A percentile compares a stretch with the other conserved stretches of the same genome.
phyloP scores from a whole-genome alignment of 2,797 vertebrate genomes.

The Enteromius mattozi region DNA sequence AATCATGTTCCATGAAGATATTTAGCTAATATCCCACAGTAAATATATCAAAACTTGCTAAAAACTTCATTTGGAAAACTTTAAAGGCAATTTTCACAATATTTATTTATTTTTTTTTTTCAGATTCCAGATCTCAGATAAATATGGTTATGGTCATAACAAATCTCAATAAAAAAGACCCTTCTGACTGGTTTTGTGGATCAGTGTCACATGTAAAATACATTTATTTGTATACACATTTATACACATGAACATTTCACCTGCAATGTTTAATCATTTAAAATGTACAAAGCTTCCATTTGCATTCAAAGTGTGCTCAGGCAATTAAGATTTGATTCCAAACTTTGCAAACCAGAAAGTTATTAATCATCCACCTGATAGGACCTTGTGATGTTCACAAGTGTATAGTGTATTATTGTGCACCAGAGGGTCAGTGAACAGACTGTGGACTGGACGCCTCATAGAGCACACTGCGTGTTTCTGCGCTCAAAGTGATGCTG shows the following conservation, averaged over 20 bases:
- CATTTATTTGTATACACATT: neutral
- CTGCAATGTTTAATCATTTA: neutral
- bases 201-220: neutral
- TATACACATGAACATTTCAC: neutral
- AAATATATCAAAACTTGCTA: too few species aligned
- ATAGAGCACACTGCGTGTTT: neutral
- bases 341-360: neutral
- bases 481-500: neutral
- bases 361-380: neutral
- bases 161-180: too few species aligned
- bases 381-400: neutral
- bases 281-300: neutral
- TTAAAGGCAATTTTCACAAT: too few species aligned
- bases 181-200: too few species aligned
- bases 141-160: too few species aligned
- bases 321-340: neutral
- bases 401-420: neutral
- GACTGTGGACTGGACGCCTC: neutral
- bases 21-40: too few species aligned
- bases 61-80: too few species aligned
- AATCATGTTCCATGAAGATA: too few species aligned
- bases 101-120: too few species aligned
- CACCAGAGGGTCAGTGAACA: conserved; percentile 16
- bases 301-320: neutral
- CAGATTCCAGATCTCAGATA: too few species aligned